Evolutionary conservation across 2,888 invertebrate species (phyloP), one percentile per base, ranked within the genome.

Genomic region (Crossocerus cetratus): DNA sequence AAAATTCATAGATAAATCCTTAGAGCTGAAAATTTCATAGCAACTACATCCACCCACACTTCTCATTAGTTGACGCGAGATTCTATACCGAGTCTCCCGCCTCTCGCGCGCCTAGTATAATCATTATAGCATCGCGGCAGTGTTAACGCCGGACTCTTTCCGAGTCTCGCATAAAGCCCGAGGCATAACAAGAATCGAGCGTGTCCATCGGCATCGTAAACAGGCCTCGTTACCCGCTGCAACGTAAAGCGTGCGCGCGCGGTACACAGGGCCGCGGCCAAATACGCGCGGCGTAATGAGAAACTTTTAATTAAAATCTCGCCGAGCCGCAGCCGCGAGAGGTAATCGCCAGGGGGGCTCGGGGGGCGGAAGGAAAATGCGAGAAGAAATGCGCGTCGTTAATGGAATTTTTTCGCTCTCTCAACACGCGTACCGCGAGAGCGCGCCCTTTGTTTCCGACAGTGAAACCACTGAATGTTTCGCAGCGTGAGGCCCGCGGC

Each of bases 261-360:
- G 67, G 78, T 80, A 76, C 32, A 32, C 80, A 79, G 77, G 76
- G 72, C 72, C 62, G 74, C 83, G 77, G 74, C 80, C 78, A 84
- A 85, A 87, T 85, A 85, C 85, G 82, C 83, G 32, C 32, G 82
- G 82, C 84, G 86, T 86, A 87, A 87, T 86, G 84, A 86, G 84
- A 87, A 87, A 87, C 86, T 86, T 87, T 87, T 87, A 87, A 87
- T 87, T 87, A 87, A 87, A 87, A 86, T 81, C 82, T 83, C 78
- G 82, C 73, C 78, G 81, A 81, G 78, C 82, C 16, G 77, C 81
- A 69, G 32, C 32, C 32, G 32, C 32, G 32, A 32, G 32, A 32
- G 32, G 32, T 32, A 32, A 32, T 32, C 32, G 32, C 32, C 32
- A 32, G 32, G 32, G 32, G 32, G 32, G 83, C 80, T 84, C 77